Evolutionary conservation across 2,888 invertebrate genomes (phyloP), one percentile per base, ranked within the genome.

Genomic region (Noctua pronuba): DNA sequence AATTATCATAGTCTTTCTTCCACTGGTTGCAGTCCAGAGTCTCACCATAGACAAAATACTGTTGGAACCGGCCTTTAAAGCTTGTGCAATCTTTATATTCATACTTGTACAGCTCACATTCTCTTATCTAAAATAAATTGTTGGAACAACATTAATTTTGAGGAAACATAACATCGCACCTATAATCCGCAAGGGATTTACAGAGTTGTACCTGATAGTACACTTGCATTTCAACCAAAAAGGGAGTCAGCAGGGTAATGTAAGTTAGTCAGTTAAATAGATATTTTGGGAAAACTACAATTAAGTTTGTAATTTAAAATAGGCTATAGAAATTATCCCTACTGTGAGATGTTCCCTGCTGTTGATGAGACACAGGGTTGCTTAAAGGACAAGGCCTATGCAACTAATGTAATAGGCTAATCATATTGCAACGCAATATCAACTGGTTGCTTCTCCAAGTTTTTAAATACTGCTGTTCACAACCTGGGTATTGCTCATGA

Each of bases 41-140:
- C 90, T 98, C 96, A 0, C 99, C 99, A 94, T 97, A 97, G 78
- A 99, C 97, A 92, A 99, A 99, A 92, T 98, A 98, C 94, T 99
- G 99, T 92, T 99, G 98, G 89, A 99, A 98, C 85, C 99, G 97
- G 0, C 97, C 98, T 93, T 95, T 97, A 35, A 98, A 95, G 88
- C 98, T 98, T 73, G 95, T 98, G 92, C 99, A 99, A 86, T 99
- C 98, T 38, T 97, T 96, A 91, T 98, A 98, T 95, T 99, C 99
- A 73, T 98, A 98, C 89, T 98, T 97, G 91, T 99, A 99, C n/a
- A 97, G 89, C n/a, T 97, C 94, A 93, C 99, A 99, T 11, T 98
- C 97, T 88, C 98, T 97, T 70, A 99, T 97, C 99, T 99, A 92
- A 95, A 96, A 89, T n/a, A 21, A 38, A 58, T 46, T n/a, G 1